Conservation (phyloP, 2,113 vertebrate species). For the Zonotrichia leucophrys region DNA sequence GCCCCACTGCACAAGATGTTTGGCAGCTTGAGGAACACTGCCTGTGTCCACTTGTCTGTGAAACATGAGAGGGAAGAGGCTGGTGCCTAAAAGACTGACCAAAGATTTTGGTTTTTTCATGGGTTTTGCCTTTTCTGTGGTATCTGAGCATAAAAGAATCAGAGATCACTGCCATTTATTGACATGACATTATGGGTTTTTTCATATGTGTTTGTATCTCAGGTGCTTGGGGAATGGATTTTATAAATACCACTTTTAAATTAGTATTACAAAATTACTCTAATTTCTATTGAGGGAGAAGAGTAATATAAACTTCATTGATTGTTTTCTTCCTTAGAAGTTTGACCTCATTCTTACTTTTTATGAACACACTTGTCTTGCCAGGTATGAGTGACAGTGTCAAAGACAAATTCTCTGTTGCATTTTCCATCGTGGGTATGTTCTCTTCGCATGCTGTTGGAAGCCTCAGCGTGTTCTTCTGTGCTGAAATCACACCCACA, state of each 20-base stretch:
- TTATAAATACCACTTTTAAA: slow-evolving; percentile 19
- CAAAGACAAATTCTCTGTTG: slow-evolving; percentile 92
- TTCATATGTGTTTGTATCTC: neutral
- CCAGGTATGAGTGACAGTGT: slow-evolving; percentile 90
- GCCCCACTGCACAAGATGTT: neutral
- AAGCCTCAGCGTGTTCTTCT: slow-evolving; percentile 96
- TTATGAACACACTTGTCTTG: neutral
- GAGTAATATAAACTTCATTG: neutral
- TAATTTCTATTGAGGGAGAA: neutral
- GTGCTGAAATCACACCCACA: slow-evolving; percentile 95
- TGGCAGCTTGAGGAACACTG: neutral
- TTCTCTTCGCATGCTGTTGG: slow-evolving; percentile 95
- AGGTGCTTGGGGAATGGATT: neutral
- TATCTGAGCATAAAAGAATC: neutral
- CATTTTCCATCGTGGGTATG: slow-evolving; percentile 97
- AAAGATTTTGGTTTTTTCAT: neutral
- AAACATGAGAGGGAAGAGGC: neutral
- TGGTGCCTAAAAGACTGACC: neutral
- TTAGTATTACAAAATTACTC: neutral
- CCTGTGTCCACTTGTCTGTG: neutral
- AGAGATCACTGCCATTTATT: neutral
- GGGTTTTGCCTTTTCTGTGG: neutral
- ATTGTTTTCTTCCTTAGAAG: neutral
- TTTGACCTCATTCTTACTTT: neutral
- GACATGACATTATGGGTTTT: neutral